These are phyloP conservation scores for Sprattus sprattus DNA, from an alignment of 2,113 vertebrate species.

Conservation along the genomic window DNA sequence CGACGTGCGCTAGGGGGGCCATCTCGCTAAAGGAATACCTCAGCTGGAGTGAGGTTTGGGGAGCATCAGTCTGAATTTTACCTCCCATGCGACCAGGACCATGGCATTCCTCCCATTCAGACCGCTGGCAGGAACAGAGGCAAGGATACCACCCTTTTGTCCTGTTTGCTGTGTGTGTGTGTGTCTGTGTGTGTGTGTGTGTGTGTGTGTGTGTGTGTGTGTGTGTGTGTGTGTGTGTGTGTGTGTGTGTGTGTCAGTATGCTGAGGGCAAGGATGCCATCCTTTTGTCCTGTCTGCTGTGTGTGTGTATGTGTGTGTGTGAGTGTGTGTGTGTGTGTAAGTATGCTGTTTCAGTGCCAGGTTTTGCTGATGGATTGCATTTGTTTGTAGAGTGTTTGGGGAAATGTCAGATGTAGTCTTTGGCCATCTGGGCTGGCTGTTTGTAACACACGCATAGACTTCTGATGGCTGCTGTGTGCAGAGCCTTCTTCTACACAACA, in stretches of 20 bases:
- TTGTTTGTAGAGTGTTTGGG: neutral
- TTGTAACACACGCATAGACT: neutral
- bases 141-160: conserved; percentile 38
- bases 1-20: conserved; percentile 13
- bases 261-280: neutral
- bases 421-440: neutral
- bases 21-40: neutral
- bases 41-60: neutral
- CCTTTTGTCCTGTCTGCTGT: neutral
- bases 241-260: neutral
- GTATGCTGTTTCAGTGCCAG: neutral
- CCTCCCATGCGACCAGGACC: conserved; percentile 21
- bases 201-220: neutral
- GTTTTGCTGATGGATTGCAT: neutral
- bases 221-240: conserved; percentile 20
- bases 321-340: neutral
- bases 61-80: neutral
- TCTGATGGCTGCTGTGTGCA: neutral
- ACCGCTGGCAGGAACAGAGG: conserved; percentile 50
- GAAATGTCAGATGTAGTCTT: conserved; percentile 14
- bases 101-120: conserved; percentile 54
- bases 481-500: neutral
- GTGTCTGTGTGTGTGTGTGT: neutral
- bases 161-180: neutral
- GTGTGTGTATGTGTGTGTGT: neutral